A percentile compares a stretch with the other conserved stretches of the same genome.
These are phyloP conservation scores for Pseudochirops cupreus DNA, from an alignment of 2,797 vertebrate genomes.

Conservation along the genomic window DNA sequence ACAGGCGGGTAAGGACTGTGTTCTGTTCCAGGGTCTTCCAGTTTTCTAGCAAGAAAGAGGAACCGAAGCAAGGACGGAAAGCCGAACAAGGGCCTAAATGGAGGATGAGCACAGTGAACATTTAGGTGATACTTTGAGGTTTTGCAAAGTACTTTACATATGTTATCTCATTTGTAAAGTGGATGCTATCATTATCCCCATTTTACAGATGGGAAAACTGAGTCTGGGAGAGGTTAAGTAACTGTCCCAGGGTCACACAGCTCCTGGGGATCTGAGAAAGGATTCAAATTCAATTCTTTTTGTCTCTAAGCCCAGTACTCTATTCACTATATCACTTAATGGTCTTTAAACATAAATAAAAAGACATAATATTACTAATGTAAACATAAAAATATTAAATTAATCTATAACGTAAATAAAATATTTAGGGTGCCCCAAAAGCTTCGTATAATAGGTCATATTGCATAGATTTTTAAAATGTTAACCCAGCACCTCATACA, in stretches of 20 bases:
- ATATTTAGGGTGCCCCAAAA: neutral
- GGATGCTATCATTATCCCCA: neutral
- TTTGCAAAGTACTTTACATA: too few relatives aligned
- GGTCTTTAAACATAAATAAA: neutral
- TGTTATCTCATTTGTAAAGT: too few relatives aligned
- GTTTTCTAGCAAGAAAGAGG: constrained; percentile 35
- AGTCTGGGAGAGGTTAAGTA: neutral
- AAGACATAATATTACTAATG: neutral
- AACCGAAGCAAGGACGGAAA: neutral
- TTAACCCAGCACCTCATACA: neutral
- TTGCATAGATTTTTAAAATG: neutral
- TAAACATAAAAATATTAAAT: neutral
- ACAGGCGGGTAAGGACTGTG: neutral
- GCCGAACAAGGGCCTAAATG: neutral
- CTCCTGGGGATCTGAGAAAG: neutral
- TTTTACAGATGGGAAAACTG: neutral
- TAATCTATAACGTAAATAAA: neutral
- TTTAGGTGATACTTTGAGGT: too few relatives aligned
- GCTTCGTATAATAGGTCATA: neutral
- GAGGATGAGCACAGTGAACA: neutral
- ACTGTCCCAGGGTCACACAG: neutral
- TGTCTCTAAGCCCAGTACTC: neutral
- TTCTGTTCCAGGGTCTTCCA: neutral
- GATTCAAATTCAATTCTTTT: neutral
- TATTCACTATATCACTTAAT: neutral